Evolutionary conservation across 2,797 vertebrate species (phyloP).

Genomic region (Dipus sagitta): DNA sequence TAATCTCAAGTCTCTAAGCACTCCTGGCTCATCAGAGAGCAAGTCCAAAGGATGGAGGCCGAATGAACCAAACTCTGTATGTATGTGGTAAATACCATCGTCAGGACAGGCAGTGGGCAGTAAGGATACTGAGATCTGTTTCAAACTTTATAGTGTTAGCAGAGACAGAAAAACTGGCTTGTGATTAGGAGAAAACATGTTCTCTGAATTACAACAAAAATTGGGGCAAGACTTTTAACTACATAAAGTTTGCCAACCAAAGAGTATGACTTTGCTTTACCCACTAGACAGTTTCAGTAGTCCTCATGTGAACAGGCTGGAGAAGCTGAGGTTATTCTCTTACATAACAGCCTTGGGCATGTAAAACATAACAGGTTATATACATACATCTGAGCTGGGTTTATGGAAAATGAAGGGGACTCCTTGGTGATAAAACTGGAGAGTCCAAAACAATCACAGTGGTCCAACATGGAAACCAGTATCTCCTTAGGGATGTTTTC

Average conservation of each 20-base stretch:
- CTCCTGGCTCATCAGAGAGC: rapidly evolving
- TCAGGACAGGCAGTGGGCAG: rapidly evolving
- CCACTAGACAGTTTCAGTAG: neutral
- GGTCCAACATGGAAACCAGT: neutral
- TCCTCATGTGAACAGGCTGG: neutral
- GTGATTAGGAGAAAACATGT: neutral
- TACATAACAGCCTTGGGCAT: too few relatives aligned
- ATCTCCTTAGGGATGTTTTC: neutral
- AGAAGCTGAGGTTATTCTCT: neutral
- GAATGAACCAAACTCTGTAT: neutral
- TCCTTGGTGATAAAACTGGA: neutral
- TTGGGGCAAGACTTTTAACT: neutral
- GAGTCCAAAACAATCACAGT: neutral
- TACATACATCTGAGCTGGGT: neutral
- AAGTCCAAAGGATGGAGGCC: neutral
- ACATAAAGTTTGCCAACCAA: neutral
- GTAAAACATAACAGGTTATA: neutral
- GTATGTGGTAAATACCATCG: rapidly evolving
- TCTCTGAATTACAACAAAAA: neutral
- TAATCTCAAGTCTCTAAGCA: rapidly evolving
- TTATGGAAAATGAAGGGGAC: neutral
- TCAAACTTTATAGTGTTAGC: neutral
- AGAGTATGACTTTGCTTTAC: neutral
- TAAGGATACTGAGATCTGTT: neutral
- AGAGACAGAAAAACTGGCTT: neutral